These are phyloP conservation scores for Oreamnos americanus DNA, from an alignment of 2,113 vertebrate genomes.

Conservation along the genomic window DNA sequence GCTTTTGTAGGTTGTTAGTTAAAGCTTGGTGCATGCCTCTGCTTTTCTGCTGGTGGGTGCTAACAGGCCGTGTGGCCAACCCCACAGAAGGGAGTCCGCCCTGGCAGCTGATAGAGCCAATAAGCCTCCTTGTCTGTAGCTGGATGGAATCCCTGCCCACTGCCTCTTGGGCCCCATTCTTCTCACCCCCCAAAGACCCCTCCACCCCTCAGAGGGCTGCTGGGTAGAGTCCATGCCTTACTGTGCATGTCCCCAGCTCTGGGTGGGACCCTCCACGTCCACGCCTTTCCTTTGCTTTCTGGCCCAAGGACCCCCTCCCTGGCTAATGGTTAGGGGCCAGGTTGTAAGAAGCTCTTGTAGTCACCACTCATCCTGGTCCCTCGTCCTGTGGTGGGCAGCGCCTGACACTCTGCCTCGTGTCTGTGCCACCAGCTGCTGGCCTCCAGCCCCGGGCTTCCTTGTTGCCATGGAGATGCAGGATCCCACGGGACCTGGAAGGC, in stretches of 20 bases:
- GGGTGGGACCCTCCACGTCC: rapidly evolving
- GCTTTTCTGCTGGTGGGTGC: background rate
- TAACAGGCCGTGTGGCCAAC: rapidly evolving
- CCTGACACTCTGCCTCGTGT: rapidly evolving
- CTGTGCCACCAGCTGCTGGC: background rate
- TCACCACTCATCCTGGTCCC: no score
- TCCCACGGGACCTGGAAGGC: rapidly evolving
- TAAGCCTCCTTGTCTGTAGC: background rate
- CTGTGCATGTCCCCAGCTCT: background rate
- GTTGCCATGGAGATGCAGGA: background rate
- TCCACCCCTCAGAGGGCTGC: background rate
- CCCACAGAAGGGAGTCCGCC: rapidly evolving
- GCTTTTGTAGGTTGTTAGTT: background rate
- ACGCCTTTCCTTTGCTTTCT: background rate
- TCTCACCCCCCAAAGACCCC: rapidly evolving
- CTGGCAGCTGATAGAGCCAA: rapidly evolving
- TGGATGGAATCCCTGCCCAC: background rate
- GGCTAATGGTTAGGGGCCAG: background rate
- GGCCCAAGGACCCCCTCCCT: background rate
- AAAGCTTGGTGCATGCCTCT: background rate
- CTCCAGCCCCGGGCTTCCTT: background rate
- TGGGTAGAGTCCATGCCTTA: background rate
- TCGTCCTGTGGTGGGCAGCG: background rate
- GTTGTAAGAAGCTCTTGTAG: background rate
- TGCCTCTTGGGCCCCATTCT: background rate